Percentiles rank a stretch among this genome's conserved stretches.
phyloP scores from a whole-genome alignment of 2,113 vertebrate species.

The Odocoileus virginianus region DNA sequence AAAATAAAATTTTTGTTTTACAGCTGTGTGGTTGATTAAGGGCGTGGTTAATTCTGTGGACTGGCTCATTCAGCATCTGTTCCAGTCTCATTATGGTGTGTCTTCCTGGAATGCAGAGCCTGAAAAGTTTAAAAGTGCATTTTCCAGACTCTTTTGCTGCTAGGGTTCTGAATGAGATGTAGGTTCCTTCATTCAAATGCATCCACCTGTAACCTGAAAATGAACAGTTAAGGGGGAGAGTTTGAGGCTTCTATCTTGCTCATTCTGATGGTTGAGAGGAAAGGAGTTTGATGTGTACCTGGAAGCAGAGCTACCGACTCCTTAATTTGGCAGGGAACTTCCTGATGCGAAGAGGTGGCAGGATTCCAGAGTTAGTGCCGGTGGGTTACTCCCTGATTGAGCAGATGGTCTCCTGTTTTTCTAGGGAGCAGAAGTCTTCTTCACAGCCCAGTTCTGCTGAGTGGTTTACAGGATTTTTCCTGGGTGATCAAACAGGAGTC shows the following conservation, averaged over 20 bases:
- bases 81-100: background rate
- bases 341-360: background rate
- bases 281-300: background rate
- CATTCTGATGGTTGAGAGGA: background rate
- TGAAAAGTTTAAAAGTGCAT: background rate
- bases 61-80: background rate
- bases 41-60: background rate
- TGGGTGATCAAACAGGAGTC: background rate
- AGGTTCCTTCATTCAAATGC: background rate
- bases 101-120: background rate
- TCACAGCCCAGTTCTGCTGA: background rate
- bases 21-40: background rate
- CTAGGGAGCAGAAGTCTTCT: background rate
- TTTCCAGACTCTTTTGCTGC: constrained; percentile 1
- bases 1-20: constrained; percentile 54
- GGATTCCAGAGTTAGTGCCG: background rate
- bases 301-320: background rate
- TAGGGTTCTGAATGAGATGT: background rate
- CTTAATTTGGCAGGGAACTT: background rate
- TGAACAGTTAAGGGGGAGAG: background rate
- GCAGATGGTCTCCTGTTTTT: background rate
- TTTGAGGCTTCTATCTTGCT: background rate
- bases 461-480: background rate
- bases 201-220: background rate
- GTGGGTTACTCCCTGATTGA: background rate